phyloP scores from a whole-genome alignment of 2,888 invertebrate genomes.

The Epirrhoe alternata region DNA sequence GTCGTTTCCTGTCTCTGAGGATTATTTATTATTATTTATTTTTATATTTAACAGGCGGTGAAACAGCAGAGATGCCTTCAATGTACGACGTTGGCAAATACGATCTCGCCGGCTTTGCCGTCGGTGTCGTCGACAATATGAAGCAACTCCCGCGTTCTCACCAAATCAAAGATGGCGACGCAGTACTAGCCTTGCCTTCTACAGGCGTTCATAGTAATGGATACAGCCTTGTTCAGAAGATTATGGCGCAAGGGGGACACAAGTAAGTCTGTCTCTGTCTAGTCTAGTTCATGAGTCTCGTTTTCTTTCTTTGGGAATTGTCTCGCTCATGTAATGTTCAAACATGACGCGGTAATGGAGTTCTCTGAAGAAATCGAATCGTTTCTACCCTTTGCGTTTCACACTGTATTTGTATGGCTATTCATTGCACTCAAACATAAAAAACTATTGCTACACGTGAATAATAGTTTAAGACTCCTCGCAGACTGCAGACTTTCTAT shows the following conservation, averaged over 20 bases:
- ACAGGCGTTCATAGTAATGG: constrained; percentile 98
- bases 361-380: too few relatives aligned
- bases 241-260: constrained; percentile 87
- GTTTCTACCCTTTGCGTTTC: too few relatives aligned
- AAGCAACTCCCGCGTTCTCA: constrained; percentile 88
- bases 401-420: too few relatives aligned
- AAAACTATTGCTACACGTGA: too few relatives aligned
- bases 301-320: background rate
- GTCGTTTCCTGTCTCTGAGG: too few relatives aligned
- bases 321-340: background rate
- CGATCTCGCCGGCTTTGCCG: constrained; percentile 98
- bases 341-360: background rate
- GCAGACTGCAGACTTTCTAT: too few relatives aligned
- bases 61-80: constrained; percentile 99
- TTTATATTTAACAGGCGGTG: too few relatives aligned
- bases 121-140: constrained; percentile 94
- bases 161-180: constrained; percentile 90
- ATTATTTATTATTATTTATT: too few relatives aligned
- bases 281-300: background rate
- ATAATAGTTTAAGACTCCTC: too few relatives aligned
- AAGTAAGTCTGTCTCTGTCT: constrained; percentile 18
- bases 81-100: constrained; percentile 95
- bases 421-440: too few relatives aligned
- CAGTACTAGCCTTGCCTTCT: constrained; percentile 94
- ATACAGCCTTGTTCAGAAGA: constrained; percentile 93